Base-by-base conservation (phyloP, 2,888 invertebrate genomes). In the Elgonia sp. region DNA sequence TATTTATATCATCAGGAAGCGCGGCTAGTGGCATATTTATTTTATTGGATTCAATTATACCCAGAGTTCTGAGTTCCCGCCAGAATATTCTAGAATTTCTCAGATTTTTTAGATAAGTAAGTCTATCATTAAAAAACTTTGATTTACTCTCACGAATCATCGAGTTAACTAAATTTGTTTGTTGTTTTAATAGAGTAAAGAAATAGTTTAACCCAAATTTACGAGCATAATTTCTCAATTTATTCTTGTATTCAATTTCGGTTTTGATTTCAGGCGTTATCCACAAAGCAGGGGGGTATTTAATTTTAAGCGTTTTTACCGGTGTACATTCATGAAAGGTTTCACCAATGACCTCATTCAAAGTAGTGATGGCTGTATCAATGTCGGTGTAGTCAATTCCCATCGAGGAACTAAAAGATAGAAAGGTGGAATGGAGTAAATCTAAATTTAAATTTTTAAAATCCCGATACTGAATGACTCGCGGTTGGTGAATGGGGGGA, bases 301-400 rank as follows among this genome's bases (percentile, higher is more conserved):
- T 67, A 5, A 40, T 18, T 67, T n/a, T 12, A 20, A 46, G 1
- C 1, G 0, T 42, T 20, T 46, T 42, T 4, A 67, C 0, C 12
- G 67, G 67, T 0, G 10, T 42, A 46, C 67, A 67, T 42, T 67
- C 46, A 46, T 67, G 46, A 12, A 67, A 20, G 16, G 63, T 14
- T 5, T 16, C 1, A 37, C 7, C 4, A 9, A n/a, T 37, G n/a
- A n/a, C n/a, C n/a, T n/a, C n/a, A n/a, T n/a, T n/a, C n/a, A n/a
- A n/a, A n/a, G n/a, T n/a, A n/a, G n/a, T n/a, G n/a, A n/a, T n/a
- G n/a, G n/a, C n/a, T n/a, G n/a, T n/a, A n/a, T n/a, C n/a, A n/a
- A n/a, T n/a, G n/a, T n/a, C n/a, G n/a, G n/a, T n/a, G n/a, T n/a
- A n/a, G n/a, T n/a, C n/a, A n/a, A n/a, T n/a, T n/a, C n/a, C n/a